Percentiles rank a stretch among this genome's conserved stretches.
phyloP scores from a whole-genome alignment of 2,888 invertebrate species.

The Drosophila siamana region DNA sequence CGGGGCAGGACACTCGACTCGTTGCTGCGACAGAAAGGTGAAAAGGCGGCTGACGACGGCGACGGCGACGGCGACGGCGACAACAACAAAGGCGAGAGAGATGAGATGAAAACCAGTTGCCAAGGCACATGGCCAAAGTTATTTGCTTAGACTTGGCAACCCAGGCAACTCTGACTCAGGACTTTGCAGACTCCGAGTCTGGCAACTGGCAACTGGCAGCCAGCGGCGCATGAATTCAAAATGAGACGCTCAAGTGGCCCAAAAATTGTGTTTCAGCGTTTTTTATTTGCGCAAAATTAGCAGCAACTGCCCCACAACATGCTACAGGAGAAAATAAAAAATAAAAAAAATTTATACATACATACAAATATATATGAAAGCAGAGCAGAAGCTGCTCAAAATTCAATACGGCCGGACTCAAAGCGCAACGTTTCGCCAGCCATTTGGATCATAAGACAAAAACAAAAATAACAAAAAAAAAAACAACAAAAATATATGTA shows the following conservation, averaged over 20 bases:
- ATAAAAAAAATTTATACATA: conserved; percentile 7
- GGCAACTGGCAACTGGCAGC: conserved; percentile 31
- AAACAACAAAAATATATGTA: neutral
- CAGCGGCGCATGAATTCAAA: conserved; percentile 73
- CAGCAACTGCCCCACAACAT: conserved; percentile 13
- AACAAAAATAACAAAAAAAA: conserved; percentile 4
- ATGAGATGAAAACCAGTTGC: conserved; percentile 55
- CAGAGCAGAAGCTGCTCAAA: conserved; percentile 49
- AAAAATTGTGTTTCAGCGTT: conserved; percentile 72
- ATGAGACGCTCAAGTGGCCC: conserved; percentile 73
- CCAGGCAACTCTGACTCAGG: conserved; percentile 19
- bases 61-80: neutral
- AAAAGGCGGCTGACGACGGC: conserved; percentile 46
- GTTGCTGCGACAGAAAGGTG: conserved; percentile 56
- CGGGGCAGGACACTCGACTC: neutral
- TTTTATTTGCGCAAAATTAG: conserved; percentile 79
- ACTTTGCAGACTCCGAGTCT: neutral
- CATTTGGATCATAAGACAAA: conserved; percentile 10
- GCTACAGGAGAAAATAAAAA: neutral
- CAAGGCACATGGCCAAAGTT: conserved; percentile 67
- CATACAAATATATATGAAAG: neutral
- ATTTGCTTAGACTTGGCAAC: conserved; percentile 62
- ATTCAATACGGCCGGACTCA: conserved; percentile 66
- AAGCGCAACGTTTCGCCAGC: conserved; percentile 38
- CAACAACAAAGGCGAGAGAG: neutral